A percentile compares a stretch with the other conserved stretches of the same genome.
Evolutionary conservation across 1,140 invertebrate genomes (phyloP).

Genomic region (Cotesia typhae): DNA sequence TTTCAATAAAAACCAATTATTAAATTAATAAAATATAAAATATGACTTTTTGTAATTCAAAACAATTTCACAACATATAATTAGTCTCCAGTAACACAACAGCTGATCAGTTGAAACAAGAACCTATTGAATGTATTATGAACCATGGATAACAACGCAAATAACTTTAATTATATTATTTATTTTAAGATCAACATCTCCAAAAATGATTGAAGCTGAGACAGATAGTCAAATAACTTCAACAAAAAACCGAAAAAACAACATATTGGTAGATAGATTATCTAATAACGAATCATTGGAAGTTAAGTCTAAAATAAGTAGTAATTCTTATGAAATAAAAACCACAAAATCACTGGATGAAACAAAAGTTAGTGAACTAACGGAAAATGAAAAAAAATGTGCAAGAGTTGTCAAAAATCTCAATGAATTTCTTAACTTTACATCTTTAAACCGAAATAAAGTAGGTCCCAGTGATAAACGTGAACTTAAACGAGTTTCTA

Average conservation of each 20-base stretch:
- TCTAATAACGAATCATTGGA: constrained; percentile 51
- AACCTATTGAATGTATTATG: too few relatives aligned
- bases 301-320: constrained; percentile 47
- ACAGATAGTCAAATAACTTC: constrained; percentile 48
- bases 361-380: constrained; percentile 44
- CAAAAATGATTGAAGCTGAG: constrained; percentile 39
- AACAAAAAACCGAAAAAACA: constrained; percentile 54
- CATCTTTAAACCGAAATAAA: constrained; percentile 71
- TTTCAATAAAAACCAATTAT: too few relatives aligned
- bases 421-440: constrained; percentile 84
- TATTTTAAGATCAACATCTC: neutral
- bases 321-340: constrained; percentile 7
- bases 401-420: constrained; percentile 78
- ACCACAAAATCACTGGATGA: constrained; percentile 1
- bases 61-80: too few relatives aligned
- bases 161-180: neutral
- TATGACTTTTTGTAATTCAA: too few relatives aligned
- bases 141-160: too few relatives aligned
- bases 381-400: constrained; percentile 56
- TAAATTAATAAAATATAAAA: too few relatives aligned
- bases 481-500: constrained; percentile 54
- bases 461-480: constrained; percentile 55
- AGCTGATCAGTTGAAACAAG: too few relatives aligned
- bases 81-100: too few relatives aligned
- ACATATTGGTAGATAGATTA: constrained; percentile 56